Conservation (phyloP, 2,113 vertebrate species). For the Mormyrus iriodes region DNA sequence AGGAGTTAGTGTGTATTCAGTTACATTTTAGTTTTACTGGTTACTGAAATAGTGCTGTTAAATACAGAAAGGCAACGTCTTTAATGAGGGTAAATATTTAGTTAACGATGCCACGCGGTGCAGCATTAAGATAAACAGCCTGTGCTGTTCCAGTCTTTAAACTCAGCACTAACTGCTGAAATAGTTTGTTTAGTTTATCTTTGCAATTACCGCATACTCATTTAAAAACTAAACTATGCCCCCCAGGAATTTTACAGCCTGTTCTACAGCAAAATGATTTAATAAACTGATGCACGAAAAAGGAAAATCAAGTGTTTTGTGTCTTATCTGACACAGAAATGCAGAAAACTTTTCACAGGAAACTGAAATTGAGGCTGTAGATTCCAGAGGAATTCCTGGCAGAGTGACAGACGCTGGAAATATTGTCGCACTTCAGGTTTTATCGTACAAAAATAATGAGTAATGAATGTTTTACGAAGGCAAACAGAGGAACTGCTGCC, state of each 20-base stretch:
- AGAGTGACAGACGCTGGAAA: slow-evolving; percentile 32
- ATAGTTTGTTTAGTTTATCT: slow-evolving; percentile 42
- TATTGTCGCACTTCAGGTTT: slow-evolving; percentile 32
- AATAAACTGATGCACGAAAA: slow-evolving; percentile 17
- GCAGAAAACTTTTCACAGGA: slow-evolving; percentile 48
- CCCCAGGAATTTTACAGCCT: slow-evolving; percentile 26
- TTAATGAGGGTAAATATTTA: slow-evolving; percentile 30
- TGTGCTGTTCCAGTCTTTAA: slow-evolving; percentile 38
- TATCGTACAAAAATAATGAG: slow-evolving; percentile 32
- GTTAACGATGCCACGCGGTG: slow-evolving; percentile 25
- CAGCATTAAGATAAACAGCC: slow-evolving; percentile 36
- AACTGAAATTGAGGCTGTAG: slow-evolving; percentile 39
- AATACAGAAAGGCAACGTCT: slow-evolving; percentile 9
- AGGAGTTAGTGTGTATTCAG: neutral
- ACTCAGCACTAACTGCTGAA: slow-evolving; percentile 32
- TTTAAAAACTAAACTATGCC: slow-evolving; percentile 30
- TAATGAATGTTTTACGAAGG: slow-evolving; percentile 34
- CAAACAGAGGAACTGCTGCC: slow-evolving; percentile 25
- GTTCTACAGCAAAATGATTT: slow-evolving; percentile 34
- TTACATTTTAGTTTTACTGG: neutral
- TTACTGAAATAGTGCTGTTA: slow-evolving; percentile 17
- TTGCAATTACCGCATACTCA: slow-evolving; percentile 32
- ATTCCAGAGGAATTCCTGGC: slow-evolving; percentile 44
- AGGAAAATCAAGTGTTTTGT: slow-evolving; percentile 5
- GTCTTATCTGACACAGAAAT: slow-evolving; percentile 21